Conservation (phyloP, 2,113 vertebrate species). For the Cairina moschata region DNA sequence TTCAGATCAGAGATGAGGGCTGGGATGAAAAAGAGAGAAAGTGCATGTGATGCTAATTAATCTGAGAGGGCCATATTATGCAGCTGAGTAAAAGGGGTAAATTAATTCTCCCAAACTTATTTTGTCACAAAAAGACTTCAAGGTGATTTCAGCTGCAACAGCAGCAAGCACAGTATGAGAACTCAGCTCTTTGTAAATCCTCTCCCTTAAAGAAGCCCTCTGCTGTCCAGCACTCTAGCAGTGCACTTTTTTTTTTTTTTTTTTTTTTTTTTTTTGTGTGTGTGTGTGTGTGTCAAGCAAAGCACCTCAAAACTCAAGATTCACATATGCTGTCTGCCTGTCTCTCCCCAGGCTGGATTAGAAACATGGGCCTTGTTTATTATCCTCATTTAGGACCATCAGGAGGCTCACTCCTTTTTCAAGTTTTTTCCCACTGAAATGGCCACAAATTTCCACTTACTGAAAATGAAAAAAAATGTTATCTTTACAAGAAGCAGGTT, state of each 20-base stretch:
- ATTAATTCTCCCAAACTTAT: not conserved
- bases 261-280: too few relatives aligned
- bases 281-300: not conserved
- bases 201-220: not conserved
- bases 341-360: not conserved
- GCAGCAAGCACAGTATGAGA: not conserved
- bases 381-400: not conserved
- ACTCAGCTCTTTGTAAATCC: fast-evolving
- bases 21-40: not conserved
- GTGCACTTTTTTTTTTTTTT: not conserved
- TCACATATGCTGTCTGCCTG: not conserved
- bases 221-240: not conserved
- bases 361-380: not conserved
- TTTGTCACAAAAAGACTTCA: not conserved
- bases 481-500: not conserved
- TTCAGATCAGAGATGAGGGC: not conserved
- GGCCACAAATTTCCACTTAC: not conserved
- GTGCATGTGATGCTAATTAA: not conserved
- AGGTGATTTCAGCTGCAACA: not conserved
- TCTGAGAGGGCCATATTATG: fast-evolving
- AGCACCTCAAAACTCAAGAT: not conserved
- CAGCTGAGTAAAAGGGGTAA: not conserved
- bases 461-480: not conserved
- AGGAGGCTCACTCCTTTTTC: fast-evolving
- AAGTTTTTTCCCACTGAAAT: not conserved